phyloP scores from a whole-genome alignment of 1,140 invertebrate species.

The Philaenus spumarius region DNA sequence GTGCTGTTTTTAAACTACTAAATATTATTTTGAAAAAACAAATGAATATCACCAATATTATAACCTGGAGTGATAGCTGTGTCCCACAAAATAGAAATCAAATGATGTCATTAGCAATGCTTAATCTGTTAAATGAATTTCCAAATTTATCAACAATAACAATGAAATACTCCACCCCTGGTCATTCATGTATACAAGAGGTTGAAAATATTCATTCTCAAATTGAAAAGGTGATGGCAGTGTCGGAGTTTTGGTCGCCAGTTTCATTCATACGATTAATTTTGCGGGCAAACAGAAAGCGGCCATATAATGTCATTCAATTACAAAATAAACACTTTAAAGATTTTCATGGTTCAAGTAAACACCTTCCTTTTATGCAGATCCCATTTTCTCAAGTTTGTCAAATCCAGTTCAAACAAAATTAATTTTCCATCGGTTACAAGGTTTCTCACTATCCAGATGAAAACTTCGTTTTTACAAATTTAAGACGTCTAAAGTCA shows the following conservation, averaged over 20 bases:
- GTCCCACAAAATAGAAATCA: constrained; percentile 32
- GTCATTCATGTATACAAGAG: constrained; percentile 30
- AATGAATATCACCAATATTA: background rate
- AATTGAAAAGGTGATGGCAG: constrained; percentile 27
- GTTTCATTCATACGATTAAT: background rate
- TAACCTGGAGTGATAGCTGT: constrained; percentile 31
- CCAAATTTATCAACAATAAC: constrained; percentile 20
- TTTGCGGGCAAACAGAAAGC: no score
- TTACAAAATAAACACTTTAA: background rate
- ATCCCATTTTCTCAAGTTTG: no score
- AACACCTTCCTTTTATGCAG: no score
- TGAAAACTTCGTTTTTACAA: no score
- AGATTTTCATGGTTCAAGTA: no score
- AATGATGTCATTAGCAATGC: constrained; percentile 26
- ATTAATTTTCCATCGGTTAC: no score
- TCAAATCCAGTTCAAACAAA: no score
- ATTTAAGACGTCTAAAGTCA: no score
- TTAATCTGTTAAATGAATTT: constrained; percentile 23
- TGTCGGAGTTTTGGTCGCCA: constrained; percentile 1
- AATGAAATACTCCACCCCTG: constrained; percentile 31
- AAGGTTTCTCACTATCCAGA: no score
- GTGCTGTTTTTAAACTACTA: constrained; percentile 5
- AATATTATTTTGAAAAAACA: background rate
- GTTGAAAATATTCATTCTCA: no score
- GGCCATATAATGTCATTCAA: background rate